Conservation (phyloP, 2,888 invertebrate genomes). For the Buathra laborator region DNA sequence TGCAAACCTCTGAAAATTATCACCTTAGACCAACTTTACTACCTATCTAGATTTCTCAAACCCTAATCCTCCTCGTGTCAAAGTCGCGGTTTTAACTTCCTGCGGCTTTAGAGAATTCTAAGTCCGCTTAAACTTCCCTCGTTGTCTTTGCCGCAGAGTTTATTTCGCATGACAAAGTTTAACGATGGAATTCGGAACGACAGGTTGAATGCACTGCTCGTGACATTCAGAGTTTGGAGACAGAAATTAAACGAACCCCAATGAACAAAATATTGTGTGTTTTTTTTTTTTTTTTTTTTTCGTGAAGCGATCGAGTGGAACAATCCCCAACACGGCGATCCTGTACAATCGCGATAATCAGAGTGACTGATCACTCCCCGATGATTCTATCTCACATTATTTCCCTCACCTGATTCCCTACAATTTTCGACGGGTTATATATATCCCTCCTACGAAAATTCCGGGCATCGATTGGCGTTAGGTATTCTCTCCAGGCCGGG, state of each 20-base stretch:
- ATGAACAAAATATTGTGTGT: background rate
- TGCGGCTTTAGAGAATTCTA: background rate
- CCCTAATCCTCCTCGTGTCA: background rate
- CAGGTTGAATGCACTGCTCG: background rate
- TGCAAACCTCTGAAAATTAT: background rate
- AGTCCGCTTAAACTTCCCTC: background rate
- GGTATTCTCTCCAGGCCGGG: background rate
- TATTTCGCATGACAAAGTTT: background rate
- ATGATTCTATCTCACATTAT: constrained; percentile 6
- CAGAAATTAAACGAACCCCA: background rate
- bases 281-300: background rate
- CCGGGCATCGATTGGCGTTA: background rate
- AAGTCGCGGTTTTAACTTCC: no score
- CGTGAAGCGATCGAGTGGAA: background rate
- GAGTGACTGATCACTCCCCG: background rate
- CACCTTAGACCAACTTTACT: background rate
- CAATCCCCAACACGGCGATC: background rate
- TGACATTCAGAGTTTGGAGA: background rate
- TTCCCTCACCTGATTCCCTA: constrained; percentile 33
- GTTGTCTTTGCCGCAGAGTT: background rate
- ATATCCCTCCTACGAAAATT: constrained; percentile 16
- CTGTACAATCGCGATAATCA: background rate
- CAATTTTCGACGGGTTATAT: constrained; percentile 25
- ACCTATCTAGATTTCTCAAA: background rate
- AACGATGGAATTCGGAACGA: background rate